phyloP scores from a whole-genome alignment of 1,140 invertebrate species.

The Wiebesia pumilae region DNA sequence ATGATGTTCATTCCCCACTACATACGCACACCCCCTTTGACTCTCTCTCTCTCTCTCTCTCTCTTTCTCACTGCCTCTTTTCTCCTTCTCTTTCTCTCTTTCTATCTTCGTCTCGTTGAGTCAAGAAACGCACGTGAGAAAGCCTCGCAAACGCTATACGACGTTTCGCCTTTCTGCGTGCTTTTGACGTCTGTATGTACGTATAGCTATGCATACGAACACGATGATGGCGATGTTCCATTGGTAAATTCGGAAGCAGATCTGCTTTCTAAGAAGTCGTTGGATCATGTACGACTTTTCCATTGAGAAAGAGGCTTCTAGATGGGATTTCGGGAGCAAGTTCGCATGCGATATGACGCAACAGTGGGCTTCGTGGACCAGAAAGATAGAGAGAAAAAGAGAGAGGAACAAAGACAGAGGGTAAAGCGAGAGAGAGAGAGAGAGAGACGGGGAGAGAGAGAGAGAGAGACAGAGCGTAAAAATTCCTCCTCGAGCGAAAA shows the following conservation, averaged over 20 bases:
- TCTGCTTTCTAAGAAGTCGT: slow-evolving; percentile 28
- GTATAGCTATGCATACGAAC: not conserved
- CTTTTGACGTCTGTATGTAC: slow-evolving; percentile 30
- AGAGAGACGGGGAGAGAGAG: not conserved
- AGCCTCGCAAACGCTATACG: not conserved
- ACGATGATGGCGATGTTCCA: slow-evolving; percentile 11
- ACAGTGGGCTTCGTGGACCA: not conserved
- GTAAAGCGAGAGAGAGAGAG: not conserved
- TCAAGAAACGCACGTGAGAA: slow-evolving; percentile 53
- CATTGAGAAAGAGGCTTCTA: not conserved
- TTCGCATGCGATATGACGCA: slow-evolving; percentile 43
- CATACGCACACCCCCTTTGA: slow-evolving; percentile 42
- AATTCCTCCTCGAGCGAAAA: slow-evolving; percentile 31
- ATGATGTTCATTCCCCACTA: slow-evolving; percentile 41
- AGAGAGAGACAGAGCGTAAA: slow-evolving; percentile 8
- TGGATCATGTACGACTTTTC: slow-evolving; percentile 30
- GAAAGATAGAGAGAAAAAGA: not conserved
- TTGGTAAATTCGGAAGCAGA: slow-evolving; percentile 35
- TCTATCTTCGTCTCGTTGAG: slow-evolving; percentile 55
- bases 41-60: slow-evolving; percentile 46
- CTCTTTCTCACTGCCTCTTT: slow-evolving; percentile 56
- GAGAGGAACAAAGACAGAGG: not conserved
- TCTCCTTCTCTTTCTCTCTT: slow-evolving; percentile 39
- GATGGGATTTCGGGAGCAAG: slow-evolving; percentile 30
- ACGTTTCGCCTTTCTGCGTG: slow-evolving; percentile 15